Base-by-base conservation (phyloP, 53 echinoderm and acorn worm species). In the Hippasteria phrygiana region DNA sequence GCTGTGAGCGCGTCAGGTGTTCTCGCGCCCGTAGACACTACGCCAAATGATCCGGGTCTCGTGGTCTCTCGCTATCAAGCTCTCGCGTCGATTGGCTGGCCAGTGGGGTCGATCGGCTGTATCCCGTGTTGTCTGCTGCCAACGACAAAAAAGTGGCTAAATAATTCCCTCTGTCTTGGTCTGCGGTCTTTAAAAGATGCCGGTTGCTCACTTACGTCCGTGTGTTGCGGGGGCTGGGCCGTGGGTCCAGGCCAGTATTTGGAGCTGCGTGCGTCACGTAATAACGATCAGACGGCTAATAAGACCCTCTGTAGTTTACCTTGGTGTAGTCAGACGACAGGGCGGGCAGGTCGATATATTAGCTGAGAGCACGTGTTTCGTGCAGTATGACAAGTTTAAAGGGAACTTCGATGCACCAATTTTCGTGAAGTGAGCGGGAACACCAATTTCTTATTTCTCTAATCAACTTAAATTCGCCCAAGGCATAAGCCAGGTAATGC, bases 251-350 rank as follows among this genome's bases (percentile, higher is more conserved):
- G 76, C 29, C 50, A 76, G 76, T 29, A 9, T 56, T 14, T 59
- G 55, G 77, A 55, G 79, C 36, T 36, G 62, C 46, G 82, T 82
- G 33, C 82, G 82, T 82, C 82, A 82, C 82, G 82, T 82, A 65
- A 43, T 82, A 75, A 82, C 82, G 82, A 82, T 66, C 82, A 82
- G 43, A 59, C 82, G 29, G 27, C 82, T 82, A 82, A 82, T 82
- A 66, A 82, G 43, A 65, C 62, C 80, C 42, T 27, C 24, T 26
- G 63, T 32, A 28, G 80, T 64, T 80, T 80, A 82, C 82, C 64
- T 82, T 82, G 82, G 43, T 82, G 66, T 75, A 32, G 42, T 64
- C 42, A 82, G 82, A 62, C 39, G 56, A 65, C 64, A 82, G 29
- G 37, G 82, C 17, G 36, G 45, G 64, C 8, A 37, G 27, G 65